These are phyloP conservation scores for Loriculus beryllinus DNA, from an alignment of 2,797 vertebrate genomes.

Conservation along the genomic window DNA sequence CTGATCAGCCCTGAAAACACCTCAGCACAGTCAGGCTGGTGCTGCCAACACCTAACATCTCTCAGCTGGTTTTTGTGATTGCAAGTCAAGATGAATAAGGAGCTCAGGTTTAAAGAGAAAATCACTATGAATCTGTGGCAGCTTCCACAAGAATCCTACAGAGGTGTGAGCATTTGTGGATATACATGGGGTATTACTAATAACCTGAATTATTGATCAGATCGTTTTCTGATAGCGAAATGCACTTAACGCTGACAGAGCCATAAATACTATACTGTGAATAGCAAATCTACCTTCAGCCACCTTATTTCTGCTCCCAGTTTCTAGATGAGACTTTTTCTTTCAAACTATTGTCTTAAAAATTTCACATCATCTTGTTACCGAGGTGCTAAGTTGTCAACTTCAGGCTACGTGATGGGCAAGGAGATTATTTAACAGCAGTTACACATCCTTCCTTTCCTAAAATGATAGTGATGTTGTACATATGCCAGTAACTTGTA, in stretches of 20 bases:
- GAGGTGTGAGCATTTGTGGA: background rate
- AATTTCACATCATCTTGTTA: background rate
- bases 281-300: background rate
- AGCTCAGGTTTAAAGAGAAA: background rate
- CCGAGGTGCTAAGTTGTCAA: background rate
- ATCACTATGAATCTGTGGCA: background rate
- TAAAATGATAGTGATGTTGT: background rate
- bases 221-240: background rate
- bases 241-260: background rate
- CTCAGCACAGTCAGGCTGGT: background rate
- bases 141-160: background rate
- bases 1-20: background rate
- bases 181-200: background rate
- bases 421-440: background rate
- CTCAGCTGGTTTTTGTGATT: background rate
- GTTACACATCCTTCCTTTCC: background rate
- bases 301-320: background rate
- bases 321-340: background rate
- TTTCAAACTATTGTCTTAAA: background rate
- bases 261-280: background rate
- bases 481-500: background rate
- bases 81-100: background rate
- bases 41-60: background rate
- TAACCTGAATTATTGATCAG: background rate
- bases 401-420: background rate